Conservation (phyloP, 35 echinoderm and acorn worm species). For the Chiridota heheva region DNA sequence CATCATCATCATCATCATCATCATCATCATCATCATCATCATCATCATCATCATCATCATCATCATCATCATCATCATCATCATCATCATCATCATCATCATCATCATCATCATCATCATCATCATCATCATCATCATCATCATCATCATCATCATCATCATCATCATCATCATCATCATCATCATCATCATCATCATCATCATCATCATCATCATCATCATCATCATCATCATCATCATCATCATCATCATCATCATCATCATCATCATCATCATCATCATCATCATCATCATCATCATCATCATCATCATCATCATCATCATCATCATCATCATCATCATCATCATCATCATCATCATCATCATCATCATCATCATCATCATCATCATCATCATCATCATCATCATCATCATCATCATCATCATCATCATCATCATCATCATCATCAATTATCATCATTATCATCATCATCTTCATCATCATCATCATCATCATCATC, state of each 20-base stretch:
- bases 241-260: not conserved
- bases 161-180: not conserved
- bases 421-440: constrained; percentile 30
- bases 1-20: not conserved
- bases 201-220: not conserved
- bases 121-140: not conserved
- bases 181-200: not conserved
- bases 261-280: constrained; percentile 1
- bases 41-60: not conserved
- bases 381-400: constrained; percentile 30
- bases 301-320: not conserved
- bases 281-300: not conserved
- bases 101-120: not conserved
- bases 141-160: not conserved
- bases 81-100: not conserved
- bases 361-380: constrained; percentile 21
- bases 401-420: constrained; percentile 27
- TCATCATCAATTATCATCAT: no score
- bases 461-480: constrained; percentile 8
- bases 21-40: not conserved
- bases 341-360: constrained; percentile 7
- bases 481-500: constrained; percentile 4
- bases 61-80: not conserved
- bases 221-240: not conserved
- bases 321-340: constrained; percentile 8